Base-by-base conservation (phyloP, 2,113 vertebrate genomes). In the Eretmodus cyanostictus region DNA sequence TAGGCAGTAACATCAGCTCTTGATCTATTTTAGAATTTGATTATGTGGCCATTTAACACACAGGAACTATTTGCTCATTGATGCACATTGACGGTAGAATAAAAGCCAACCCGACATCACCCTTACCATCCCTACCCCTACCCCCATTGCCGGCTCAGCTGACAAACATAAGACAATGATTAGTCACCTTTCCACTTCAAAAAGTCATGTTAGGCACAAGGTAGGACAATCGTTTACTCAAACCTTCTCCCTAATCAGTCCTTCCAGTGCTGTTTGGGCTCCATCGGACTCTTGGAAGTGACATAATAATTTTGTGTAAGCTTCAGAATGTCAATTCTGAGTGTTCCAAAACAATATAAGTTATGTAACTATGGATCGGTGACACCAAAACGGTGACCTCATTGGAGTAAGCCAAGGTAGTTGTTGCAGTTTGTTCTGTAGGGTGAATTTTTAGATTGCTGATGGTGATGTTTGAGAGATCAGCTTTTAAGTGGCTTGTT, bases 21-120 rank as follows among this genome's bases (percentile, higher is more conserved):
- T 24, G 81, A 55, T 86, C 36, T 86, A 88, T 90, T 89, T 81
- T 29, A 31, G 68, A 53, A 84, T 95, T 92, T 93, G 90, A 87
- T 92, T 93, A 82, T 90, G 42, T 86, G 86, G 86, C 84, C 81
- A 80, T 90, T 87, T 53, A 90, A 86, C 91, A 84, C 92, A 92
- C 86, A 1, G 82, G 85, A 76, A 93, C 90, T 92, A 91, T 95
- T 96, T 95, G 85, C 93, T 94, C 92, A 94, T 92, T 93, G 94
- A 95, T 92, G 91, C 94, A 93, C 93, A 93, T 92, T 94, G 94
- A 94, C 91, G 91, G 88, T 92, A 81, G 93, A 92, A 93, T 94
- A 94, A 95, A 94, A 95, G 90, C 93, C 92, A 93, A 88, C 89
- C 85, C 90, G 83, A 88, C 93, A 86, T 94, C 93, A 92, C 90